Evolutionary conservation across 1,140 invertebrate genomes (phyloP).

Genomic region (Drosophila pallidifrons): DNA sequence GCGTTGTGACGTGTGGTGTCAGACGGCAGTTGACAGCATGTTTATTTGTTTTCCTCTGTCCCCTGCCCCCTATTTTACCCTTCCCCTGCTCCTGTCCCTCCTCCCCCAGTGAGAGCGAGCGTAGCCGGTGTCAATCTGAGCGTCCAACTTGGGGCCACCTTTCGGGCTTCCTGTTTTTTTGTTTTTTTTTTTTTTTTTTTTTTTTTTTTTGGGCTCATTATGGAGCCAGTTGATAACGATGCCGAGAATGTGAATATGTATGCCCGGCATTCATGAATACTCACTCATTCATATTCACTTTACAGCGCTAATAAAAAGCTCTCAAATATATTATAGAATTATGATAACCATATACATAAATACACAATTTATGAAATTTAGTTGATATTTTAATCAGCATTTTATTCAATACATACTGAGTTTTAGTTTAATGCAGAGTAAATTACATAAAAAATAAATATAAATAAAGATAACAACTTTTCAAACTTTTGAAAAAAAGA

Average conservation of each 20-base stretch:
- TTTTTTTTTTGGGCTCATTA: conserved; percentile 11
- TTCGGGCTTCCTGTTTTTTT: not conserved
- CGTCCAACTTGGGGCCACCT: conserved; percentile 26
- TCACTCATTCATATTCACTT: conserved; percentile 2
- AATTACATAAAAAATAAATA: too few species aligned
- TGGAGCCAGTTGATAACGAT: conserved; percentile 26
- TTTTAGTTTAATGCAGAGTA: too few species aligned
- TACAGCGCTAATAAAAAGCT: not conserved
- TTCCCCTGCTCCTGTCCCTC: not conserved
- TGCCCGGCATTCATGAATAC: not conserved
- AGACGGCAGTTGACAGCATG: conserved; percentile 82
- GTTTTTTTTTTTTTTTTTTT: not conserved
- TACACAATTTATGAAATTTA: too few species aligned
- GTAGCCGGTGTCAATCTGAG: conserved; percentile 51
- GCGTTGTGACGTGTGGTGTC: conserved; percentile 69
- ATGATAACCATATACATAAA: too few species aligned
- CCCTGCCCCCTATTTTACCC: not conserved
- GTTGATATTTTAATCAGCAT: too few species aligned
- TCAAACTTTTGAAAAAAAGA: too few species aligned
- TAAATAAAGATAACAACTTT: too few species aligned
- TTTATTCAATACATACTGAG: too few species aligned
- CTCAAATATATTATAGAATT: too few species aligned
- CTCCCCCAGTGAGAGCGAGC: not conserved
- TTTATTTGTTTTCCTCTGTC: conserved; percentile 74
- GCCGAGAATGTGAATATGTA: conserved; percentile 7